phyloP scores from a whole-genome alignment of 2,888 invertebrate genomes.

The Linnaemya vulpina region DNA sequence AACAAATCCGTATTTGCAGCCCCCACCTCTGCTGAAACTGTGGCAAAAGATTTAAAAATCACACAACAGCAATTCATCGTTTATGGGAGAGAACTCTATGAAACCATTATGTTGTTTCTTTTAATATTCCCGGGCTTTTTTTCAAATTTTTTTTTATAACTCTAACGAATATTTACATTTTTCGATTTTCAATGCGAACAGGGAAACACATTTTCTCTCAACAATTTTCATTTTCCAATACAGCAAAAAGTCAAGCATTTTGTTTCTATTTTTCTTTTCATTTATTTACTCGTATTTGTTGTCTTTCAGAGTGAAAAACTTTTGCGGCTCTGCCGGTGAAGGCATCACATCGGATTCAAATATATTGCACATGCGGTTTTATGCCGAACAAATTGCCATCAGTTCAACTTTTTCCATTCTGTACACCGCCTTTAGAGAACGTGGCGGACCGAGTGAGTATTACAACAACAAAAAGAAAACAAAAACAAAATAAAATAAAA shows the following conservation, averaged over 20 bases:
- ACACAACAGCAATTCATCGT: constrained; percentile 38
- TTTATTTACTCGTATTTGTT: too few species aligned
- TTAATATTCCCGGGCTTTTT: background rate
- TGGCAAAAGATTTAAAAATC: constrained; percentile 45
- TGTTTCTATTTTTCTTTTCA: constrained; percentile 31
- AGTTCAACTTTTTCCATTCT: constrained; percentile 88
- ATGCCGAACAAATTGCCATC: constrained; percentile 86
- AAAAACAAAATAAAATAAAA: background rate
- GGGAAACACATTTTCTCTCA: background rate
- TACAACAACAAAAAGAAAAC: constrained; percentile 12
- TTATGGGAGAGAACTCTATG: background rate
- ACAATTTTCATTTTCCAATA: constrained; percentile 14
- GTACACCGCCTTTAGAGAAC: constrained; percentile 89
- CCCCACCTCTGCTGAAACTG: constrained; percentile 10
- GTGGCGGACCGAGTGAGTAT: constrained; percentile 65
- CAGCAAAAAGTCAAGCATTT: constrained; percentile 42
- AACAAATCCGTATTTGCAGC: background rate
- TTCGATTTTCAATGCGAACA: background rate
- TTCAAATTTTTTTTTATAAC: background rate
- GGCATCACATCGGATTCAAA: constrained; percentile 87
- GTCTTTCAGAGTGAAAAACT: constrained; percentile 85
- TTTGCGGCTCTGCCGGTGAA: constrained; percentile 94
- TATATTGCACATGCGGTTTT: constrained; percentile 89
- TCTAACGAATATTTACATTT: constrained; percentile 50
- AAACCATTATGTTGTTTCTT: constrained; percentile 3